These are phyloP conservation scores for Neoaliturus tenellus DNA, from an alignment of 2,888 invertebrate species.

Conservation along the genomic window DNA sequence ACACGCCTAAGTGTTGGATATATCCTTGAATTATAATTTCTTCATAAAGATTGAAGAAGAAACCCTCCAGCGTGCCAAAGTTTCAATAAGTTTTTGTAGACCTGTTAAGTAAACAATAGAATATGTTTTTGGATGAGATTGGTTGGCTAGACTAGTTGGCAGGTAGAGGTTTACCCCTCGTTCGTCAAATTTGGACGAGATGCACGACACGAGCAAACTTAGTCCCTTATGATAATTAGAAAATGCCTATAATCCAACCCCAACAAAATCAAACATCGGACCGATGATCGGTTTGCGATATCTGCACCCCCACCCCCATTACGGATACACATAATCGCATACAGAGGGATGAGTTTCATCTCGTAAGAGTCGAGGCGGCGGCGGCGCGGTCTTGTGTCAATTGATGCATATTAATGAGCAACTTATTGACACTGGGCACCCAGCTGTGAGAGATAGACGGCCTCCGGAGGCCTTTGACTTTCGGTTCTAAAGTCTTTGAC, in stretches of 20 bases:
- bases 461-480: background rate
- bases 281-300: background rate
- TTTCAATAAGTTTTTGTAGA: too few relatives aligned
- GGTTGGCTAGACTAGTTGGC: too few relatives aligned
- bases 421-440: constrained; percentile 12
- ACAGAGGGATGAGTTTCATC: constrained; percentile 14
- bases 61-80: too few relatives aligned
- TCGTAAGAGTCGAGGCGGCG: background rate
- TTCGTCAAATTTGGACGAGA: too few relatives aligned
- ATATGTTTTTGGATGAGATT: too few relatives aligned
- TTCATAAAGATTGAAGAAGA: too few relatives aligned
- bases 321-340: background rate
- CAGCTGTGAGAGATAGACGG: constrained; percentile 29
- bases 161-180: too few relatives aligned
- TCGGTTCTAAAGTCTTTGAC: background rate
- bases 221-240: too few relatives aligned
- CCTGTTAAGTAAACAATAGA: too few relatives aligned
- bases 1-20: too few relatives aligned
- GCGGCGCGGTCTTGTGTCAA: constrained; percentile 17
- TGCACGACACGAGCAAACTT: too few relatives aligned
- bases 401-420: constrained; percentile 29
- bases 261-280: background rate
- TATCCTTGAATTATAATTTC: too few relatives aligned
- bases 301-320: background rate
- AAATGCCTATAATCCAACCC: background rate